These are phyloP conservation scores for Psephotus haematonotus DNA, from an alignment of 2,113 vertebrate genomes.

Conservation along the genomic window DNA sequence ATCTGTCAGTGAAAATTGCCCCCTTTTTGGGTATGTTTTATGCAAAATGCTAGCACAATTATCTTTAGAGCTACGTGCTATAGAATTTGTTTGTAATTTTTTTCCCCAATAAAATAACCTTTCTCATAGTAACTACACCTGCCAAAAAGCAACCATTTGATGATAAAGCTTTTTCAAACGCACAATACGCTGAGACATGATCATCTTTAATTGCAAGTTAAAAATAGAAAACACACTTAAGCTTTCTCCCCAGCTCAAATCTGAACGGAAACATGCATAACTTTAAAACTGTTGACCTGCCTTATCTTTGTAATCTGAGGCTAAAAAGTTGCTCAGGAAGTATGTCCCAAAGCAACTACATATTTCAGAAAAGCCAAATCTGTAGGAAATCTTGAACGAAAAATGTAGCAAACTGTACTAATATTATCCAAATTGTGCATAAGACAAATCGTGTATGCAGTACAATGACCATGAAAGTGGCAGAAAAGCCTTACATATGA, in stretches of 20 bases:
- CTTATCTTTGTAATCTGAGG: neutral
- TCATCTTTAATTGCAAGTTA: neutral
- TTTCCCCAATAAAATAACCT: neutral
- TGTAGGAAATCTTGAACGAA: neutral
- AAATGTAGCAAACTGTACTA: neutral
- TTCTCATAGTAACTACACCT: neutral
- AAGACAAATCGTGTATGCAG: neutral
- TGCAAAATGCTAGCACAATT: neutral
- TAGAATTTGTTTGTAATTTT: neutral
- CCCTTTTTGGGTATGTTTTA: neutral
- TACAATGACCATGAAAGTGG: neutral
- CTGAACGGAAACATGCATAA: neutral
- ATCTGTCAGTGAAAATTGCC: neutral
- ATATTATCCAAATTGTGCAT: neutral
- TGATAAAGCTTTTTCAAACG: neutral
- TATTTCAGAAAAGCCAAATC: neutral
- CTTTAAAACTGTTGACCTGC: neutral
- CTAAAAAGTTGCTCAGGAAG: neutral
- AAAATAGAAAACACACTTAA: neutral
- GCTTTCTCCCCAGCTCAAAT: neutral
- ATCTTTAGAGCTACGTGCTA: neutral
- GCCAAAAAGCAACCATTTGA: neutral
- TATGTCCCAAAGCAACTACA: neutral
- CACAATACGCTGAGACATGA: neutral
- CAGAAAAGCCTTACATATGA: neutral